These are phyloP conservation scores for Actenoides lindsayi DNA, from an alignment of 2,113 vertebrate genomes.

Conservation along the genomic window DNA sequence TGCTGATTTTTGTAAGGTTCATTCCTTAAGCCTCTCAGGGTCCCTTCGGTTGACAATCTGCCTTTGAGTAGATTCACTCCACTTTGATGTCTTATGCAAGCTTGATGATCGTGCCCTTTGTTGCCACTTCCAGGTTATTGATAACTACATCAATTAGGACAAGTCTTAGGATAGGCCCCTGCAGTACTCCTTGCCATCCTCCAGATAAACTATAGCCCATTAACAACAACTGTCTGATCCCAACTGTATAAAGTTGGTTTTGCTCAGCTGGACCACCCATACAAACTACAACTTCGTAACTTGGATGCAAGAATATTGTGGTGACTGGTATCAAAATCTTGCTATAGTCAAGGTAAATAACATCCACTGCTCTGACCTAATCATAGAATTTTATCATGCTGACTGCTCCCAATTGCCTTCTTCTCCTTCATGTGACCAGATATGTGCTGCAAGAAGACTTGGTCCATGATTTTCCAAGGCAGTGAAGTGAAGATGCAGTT, in stretches of 20 bases:
- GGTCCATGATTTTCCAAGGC: background rate
- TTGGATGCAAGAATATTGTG: background rate
- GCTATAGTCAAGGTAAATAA: too few species aligned
- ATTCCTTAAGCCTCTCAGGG: background rate
- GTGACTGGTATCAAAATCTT: background rate
- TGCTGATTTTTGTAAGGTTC: background rate
- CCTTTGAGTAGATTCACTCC: background rate
- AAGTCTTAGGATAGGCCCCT: background rate
- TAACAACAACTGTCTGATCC: background rate
- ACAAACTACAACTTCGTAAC: background rate
- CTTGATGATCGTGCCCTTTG: background rate
- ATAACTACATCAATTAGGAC: background rate
- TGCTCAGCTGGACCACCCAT: too few species aligned
- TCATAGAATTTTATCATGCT: background rate
- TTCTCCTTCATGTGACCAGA: background rate
- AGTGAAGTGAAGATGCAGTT: background rate
- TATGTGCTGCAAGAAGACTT: background rate
- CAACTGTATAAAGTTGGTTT: background rate
- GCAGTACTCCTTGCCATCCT: background rate
- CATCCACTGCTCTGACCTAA: background rate
- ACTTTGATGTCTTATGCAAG: too few species aligned
- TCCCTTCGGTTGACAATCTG: background rate
- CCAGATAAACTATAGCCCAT: background rate
- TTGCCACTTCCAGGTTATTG: background rate
- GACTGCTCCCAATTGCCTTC: too few species aligned